These are phyloP conservation scores for Neomonachus schauinslandi DNA, from an alignment of 2,113 vertebrate species.

Conservation along the genomic window DNA sequence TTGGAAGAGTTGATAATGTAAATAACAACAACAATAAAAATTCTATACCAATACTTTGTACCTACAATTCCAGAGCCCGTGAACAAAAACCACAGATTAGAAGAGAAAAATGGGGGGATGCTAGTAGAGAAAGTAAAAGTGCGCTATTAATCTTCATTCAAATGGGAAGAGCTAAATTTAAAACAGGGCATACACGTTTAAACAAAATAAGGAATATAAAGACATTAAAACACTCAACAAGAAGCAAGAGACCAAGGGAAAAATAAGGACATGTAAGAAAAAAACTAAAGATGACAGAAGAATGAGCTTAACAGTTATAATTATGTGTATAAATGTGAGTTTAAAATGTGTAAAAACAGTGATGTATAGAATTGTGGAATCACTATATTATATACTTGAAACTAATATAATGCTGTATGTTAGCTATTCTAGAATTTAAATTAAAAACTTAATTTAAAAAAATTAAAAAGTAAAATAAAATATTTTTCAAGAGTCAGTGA, in stretches of 20 bases:
- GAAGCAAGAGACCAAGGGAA: not conserved
- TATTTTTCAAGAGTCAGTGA: not conserved
- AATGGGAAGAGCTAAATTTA: not conserved
- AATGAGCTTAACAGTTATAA: not conserved
- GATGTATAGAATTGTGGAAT: not conserved
- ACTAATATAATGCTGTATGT: not conserved
- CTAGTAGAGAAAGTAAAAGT: not conserved
- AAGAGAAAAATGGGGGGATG: not conserved
- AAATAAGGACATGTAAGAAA: not conserved
- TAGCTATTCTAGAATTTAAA: not conserved
- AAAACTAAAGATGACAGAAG: not conserved
- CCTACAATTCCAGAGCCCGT: not conserved
- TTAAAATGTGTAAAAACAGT: not conserved
- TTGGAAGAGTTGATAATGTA: not conserved
- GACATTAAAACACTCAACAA: not conserved
- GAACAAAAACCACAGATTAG: not conserved
- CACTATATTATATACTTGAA: not conserved
- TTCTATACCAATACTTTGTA: not conserved
- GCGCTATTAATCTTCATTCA: not conserved
- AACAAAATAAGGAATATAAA: not conserved
- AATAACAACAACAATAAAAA: not conserved
- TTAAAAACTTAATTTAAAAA: not conserved
- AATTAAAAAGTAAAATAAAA: not conserved
- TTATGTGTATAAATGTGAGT: not conserved
- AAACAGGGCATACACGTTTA: not conserved